These are phyloP conservation scores for Drosophila infuscata DNA, from an alignment of 2,888 invertebrate species.

Conservation along the genomic window DNA sequence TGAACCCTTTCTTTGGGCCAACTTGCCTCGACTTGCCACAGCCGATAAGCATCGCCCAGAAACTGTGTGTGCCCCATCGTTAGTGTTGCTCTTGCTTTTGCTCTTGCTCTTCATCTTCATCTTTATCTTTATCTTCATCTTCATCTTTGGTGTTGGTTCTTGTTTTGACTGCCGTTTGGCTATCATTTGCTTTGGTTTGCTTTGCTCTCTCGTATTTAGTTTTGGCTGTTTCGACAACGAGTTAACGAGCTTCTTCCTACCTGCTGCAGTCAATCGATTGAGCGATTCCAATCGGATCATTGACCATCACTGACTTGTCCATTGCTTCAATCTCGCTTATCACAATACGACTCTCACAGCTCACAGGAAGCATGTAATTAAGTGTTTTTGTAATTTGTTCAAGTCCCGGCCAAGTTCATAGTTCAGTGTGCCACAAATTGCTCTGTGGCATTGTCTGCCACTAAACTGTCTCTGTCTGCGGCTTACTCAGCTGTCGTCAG, in stretches of 20 bases:
- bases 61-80: conserved; percentile 57
- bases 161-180: conserved; percentile 71
- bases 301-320: conserved; percentile 44
- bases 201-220: conserved; percentile 49
- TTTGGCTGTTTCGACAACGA: conserved; percentile 25
- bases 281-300: conserved; percentile 65
- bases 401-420: conserved; percentile 40
- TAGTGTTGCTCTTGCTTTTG: conserved; percentile 52
- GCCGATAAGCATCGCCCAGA: conserved; percentile 66
- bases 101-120: not conserved
- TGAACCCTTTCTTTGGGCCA: conserved; percentile 68
- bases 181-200: conserved; percentile 43
- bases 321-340: conserved; percentile 25
- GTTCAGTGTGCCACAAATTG: conserved; percentile 60
- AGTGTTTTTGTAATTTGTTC: conserved; percentile 64
- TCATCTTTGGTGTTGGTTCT: conserved; percentile 18
- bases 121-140: conserved; percentile 21
- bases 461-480: conserved; percentile 67
- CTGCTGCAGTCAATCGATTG: conserved; percentile 65
- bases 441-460: conserved; percentile 43
- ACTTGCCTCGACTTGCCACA: conserved; percentile 20
- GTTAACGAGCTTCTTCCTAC: conserved; percentile 66
- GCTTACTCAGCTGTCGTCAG: conserved; percentile 73
- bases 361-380: conserved; percentile 72
- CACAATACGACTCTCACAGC: conserved; percentile 13